A percentile compares a stretch with the other conserved stretches of the same genome.
Conservation (phyloP, 2,113 vertebrate species). For the Nematolebias whitei region DNA sequence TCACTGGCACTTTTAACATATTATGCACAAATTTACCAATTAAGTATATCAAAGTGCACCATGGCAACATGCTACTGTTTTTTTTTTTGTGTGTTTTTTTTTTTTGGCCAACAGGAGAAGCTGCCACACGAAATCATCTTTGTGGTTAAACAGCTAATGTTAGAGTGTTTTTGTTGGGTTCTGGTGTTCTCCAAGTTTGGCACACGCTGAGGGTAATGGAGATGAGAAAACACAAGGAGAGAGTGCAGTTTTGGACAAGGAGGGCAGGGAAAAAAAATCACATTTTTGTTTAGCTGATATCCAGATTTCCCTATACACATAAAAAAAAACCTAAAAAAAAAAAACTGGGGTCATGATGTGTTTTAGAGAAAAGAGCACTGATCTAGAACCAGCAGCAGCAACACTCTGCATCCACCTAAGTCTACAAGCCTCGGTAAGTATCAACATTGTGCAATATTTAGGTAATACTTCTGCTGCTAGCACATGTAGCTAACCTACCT, state of each 20-base stretch:
- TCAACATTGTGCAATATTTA: slow-evolving; percentile 11
- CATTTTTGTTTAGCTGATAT: too few relatives aligned
- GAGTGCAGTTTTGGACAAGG: slow-evolving; percentile 22
- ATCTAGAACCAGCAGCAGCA: slow-evolving; percentile 9
- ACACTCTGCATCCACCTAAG: slow-evolving; percentile 3
- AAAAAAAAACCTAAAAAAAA: neutral
- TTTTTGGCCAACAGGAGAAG: slow-evolving; percentile 26
- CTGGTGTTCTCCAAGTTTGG: slow-evolving; percentile 65
- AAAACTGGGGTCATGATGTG: neutral
- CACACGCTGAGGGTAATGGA: slow-evolving; percentile 60
- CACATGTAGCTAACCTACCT: neutral
- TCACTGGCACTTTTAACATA: slow-evolving; percentile 44
- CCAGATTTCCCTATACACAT: neutral
- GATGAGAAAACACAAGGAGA: slow-evolving; percentile 21
- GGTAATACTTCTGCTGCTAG: slow-evolving; percentile 10
- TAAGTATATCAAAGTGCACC: slow-evolving; percentile 7
- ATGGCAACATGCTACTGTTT: slow-evolving; percentile 43
- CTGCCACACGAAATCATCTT: slow-evolving; percentile 27
- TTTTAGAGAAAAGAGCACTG: slow-evolving; percentile 8
- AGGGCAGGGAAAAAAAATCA: neutral
- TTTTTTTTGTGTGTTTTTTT: neutral
- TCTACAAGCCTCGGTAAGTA: neutral
- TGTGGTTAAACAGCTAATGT: slow-evolving; percentile 58
- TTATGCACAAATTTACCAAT: slow-evolving; percentile 4
- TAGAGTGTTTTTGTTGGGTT: slow-evolving; percentile 60